Conservation (phyloP, 2,888 invertebrate genomes). For the Epinotia nisella region DNA sequence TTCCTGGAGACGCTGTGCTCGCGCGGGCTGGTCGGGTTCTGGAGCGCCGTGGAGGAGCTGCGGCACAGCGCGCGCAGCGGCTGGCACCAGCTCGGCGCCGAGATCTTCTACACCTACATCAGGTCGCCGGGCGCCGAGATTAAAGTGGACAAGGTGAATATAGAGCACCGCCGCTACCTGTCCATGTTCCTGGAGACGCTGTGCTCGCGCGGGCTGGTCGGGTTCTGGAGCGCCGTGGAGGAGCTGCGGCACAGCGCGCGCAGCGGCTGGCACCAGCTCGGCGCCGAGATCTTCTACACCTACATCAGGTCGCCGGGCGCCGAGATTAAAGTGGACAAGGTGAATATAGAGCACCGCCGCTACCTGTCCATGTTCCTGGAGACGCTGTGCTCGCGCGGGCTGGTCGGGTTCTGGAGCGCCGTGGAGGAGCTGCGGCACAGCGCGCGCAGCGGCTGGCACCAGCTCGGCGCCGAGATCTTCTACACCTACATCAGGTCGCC, state of each 20-base stretch:
- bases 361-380: constrained; percentile 93
- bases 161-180: constrained; percentile 90
- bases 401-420: constrained; percentile 94
- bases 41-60: constrained; percentile 94
- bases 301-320: constrained; percentile 93
- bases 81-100: constrained; percentile 95
- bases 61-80: constrained; percentile 89
- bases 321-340: constrained; percentile 92
- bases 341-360: constrained; percentile 86
- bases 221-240: constrained; percentile 94
- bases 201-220: constrained; percentile 92
- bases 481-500: constrained; percentile 94
- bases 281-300: constrained; percentile 96
- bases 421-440: constrained; percentile 92
- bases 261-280: constrained; percentile 92
- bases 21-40: constrained; percentile 93
- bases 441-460: constrained; percentile 91
- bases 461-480: constrained; percentile 95
- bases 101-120: constrained; percentile 95
- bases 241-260: constrained; percentile 91
- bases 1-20: constrained; percentile 93
- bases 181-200: constrained; percentile 92
- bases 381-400: constrained; percentile 92
- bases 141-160: constrained; percentile 90
- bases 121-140: constrained; percentile 92